These are phyloP conservation scores for Sepiola atlantica DNA, from an alignment of 2,888 invertebrate genomes.

Conservation along the genomic window DNA sequence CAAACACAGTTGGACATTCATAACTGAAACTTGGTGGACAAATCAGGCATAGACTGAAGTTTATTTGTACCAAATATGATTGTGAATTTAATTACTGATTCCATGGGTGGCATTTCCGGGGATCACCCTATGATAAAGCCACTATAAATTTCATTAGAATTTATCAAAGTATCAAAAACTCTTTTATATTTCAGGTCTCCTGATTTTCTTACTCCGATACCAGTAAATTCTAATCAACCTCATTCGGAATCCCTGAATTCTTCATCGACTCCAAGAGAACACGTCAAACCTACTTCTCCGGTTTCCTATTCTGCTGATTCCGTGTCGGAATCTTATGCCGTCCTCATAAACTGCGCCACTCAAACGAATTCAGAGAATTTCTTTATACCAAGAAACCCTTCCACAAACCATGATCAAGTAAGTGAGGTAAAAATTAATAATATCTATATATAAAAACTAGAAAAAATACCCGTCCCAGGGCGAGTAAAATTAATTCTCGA, in stretches of 20 bases:
- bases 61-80: too few species aligned
- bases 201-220: neutral
- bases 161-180: neutral
- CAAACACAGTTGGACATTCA: too few species aligned
- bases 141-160: neutral
- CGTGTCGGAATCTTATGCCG: neutral
- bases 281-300: neutral
- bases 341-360: neutral
- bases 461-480: too few species aligned
- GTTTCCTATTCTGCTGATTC: neutral
- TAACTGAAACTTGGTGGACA: too few species aligned
- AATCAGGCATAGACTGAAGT: too few species aligned
- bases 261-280: neutral
- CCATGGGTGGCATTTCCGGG: too few species aligned
- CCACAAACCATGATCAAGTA: neutral
- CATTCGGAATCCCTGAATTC: neutral
- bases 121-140: too few species aligned
- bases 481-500: too few species aligned
- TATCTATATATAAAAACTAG: too few species aligned
- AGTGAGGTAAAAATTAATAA: neutral
- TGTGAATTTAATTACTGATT: too few species aligned
- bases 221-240: neutral
- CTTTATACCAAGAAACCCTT: neutral
- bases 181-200: neutral
- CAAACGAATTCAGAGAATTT: neutral